Evolutionary conservation across 2,888 invertebrate genomes (phyloP).

Genomic region (Phasia obesa): DNA sequence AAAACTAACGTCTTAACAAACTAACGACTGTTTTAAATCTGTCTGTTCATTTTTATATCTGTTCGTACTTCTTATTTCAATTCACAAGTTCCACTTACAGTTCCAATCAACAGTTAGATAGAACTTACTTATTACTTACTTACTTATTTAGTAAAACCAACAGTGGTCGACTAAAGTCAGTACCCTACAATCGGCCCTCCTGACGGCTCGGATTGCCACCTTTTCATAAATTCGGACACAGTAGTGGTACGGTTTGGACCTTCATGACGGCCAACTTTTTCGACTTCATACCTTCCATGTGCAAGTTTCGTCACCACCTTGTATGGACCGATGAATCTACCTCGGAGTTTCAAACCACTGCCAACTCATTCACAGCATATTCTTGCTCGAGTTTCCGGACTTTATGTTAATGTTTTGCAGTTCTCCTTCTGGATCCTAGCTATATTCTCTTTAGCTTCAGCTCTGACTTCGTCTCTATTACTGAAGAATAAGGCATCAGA

Average conservation of each 20-base stretch:
- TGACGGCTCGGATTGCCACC: constrained; percentile 58
- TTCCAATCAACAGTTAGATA: too few species aligned
- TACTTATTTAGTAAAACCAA: too few species aligned
- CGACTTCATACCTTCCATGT: too few species aligned
- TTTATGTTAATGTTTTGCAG: constrained; percentile 3
- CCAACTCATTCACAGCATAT: constrained; percentile 24
- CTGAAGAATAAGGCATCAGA: not conserved
- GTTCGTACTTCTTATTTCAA: too few species aligned
- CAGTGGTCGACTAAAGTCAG: not conserved
- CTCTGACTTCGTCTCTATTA: not conserved
- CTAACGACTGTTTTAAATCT: too few species aligned
- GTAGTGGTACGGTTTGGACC: constrained; percentile 5
- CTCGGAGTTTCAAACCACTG: not conserved
- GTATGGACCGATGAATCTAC: too few species aligned
- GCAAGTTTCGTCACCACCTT: too few species aligned
- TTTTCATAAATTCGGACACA: constrained; percentile 34
- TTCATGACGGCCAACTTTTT: constrained; percentile 35
- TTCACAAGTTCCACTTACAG: too few species aligned
- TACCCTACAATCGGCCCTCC: constrained; percentile 69
- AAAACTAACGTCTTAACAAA: too few species aligned
- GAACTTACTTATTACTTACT: too few species aligned
- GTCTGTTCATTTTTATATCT: too few species aligned
- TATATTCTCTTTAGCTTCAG: not conserved
- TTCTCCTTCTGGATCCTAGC: constrained; percentile 16
- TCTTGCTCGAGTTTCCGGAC: constrained; percentile 22